phyloP scores from a whole-genome alignment of 35 echinoderm and acorn worm genomes.

The Antedon bifida region DNA sequence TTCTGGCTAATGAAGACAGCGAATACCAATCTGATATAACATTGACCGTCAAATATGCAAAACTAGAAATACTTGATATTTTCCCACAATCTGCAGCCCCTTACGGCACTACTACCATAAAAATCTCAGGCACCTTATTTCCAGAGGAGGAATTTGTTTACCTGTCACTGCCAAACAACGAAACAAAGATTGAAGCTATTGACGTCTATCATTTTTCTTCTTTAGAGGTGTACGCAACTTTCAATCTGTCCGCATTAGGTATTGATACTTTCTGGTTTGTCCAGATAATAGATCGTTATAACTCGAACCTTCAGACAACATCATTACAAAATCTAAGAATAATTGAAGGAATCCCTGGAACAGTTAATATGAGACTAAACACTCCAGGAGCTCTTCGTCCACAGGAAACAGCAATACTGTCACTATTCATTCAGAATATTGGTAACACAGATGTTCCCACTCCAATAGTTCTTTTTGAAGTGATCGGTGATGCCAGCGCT shows the following conservation, averaged over 20 bases:
- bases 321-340: not conserved
- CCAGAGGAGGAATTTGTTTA: slow-evolving; percentile 22
- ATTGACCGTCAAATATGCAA: slow-evolving; percentile 19
- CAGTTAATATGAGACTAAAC: not conserved
- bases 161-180: not conserved
- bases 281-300: not conserved
- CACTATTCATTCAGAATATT: slow-evolving; percentile 9
- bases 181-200: not conserved
- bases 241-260: not conserved
- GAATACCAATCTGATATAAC: not conserved
- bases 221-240: slow-evolving; percentile 27
- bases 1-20: not conserved
- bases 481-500: not conserved
- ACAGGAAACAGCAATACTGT: not conserved
- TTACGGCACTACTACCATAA: slow-evolving; percentile 21
- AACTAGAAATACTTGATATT: slow-evolving; percentile 29
- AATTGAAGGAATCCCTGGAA: not conserved
- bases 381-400: not conserved
- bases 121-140: slow-evolving; percentile 29
- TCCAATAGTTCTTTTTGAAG: not conserved
- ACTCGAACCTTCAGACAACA: not conserved
- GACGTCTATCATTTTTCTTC: slow-evolving; percentile 34
- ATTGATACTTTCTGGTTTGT: slow-evolving; percentile 7
- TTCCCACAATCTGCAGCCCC: slow-evolving; percentile 21
- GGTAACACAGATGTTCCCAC: slow-evolving; percentile 12